These are phyloP conservation scores for Panthera tigris DNA, from an alignment of 2,113 vertebrate species.

Conservation along the genomic window DNA sequence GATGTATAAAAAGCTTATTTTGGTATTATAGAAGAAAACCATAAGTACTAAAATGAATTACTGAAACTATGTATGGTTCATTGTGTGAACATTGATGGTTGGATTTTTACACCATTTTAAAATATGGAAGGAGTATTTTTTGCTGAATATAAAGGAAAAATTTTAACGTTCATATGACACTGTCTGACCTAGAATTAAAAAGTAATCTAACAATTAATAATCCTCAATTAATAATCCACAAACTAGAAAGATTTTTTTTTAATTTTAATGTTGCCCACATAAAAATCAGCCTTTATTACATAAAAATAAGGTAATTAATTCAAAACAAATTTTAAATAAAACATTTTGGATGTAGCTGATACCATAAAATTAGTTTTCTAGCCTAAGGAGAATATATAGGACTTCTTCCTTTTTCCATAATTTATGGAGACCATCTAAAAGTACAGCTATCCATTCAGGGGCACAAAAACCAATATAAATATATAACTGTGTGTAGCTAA, in stretches of 20 bases:
- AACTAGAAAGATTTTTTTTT: conserved; percentile 34
- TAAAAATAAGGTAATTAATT: conserved; percentile 22
- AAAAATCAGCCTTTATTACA: conserved; percentile 11
- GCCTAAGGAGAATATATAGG: neutral
- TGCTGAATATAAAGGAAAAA: conserved; percentile 53
- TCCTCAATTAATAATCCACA: conserved; percentile 28
- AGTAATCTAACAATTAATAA: conserved; percentile 24
- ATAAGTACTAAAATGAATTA: conserved; percentile 22
- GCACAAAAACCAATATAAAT: conserved; percentile 10
- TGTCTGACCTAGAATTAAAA: conserved; percentile 38
- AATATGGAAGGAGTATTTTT: conserved; percentile 54
- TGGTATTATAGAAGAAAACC: conserved; percentile 44
- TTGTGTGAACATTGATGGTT: conserved; percentile 28
- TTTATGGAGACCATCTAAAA: conserved; percentile 24
- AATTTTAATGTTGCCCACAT: conserved; percentile 60
- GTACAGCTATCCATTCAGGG: neutral
- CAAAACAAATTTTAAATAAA: conserved; percentile 35
- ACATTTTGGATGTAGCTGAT: conserved; percentile 45
- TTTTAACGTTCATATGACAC: conserved; percentile 46
- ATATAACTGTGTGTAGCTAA: neutral
- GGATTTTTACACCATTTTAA: conserved; percentile 45
- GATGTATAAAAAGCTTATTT: conserved; percentile 24
- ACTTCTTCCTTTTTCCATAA: conserved; percentile 47
- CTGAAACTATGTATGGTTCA: conserved; percentile 43
- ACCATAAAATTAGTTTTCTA: conserved; percentile 37